These are phyloP conservation scores for Galerucella pusilla DNA, from an alignment of 2,888 invertebrate species.

Conservation along the genomic window DNA sequence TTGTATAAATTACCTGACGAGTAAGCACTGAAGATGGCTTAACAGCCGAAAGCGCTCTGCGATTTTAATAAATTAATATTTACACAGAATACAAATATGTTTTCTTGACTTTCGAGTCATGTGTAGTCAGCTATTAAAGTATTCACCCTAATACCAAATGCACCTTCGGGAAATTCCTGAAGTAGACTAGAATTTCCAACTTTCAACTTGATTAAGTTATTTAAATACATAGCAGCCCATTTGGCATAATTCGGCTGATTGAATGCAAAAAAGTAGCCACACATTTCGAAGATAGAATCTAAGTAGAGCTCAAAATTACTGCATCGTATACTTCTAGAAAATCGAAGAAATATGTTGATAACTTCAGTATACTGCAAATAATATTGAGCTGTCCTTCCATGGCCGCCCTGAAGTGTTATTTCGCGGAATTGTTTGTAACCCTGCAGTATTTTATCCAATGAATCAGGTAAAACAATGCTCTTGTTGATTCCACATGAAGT, in stretches of 20 bases:
- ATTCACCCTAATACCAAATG: constrained; percentile 15
- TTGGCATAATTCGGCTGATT: constrained; percentile 19
- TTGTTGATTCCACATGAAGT: constrained; percentile 30
- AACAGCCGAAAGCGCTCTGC: too few species aligned
- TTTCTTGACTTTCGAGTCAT: too few species aligned
- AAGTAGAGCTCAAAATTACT: constrained; percentile 26
- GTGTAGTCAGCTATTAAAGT: too few species aligned
- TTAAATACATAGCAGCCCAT: constrained; percentile 19
- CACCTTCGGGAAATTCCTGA: constrained; percentile 18
- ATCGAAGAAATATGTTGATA: constrained; percentile 17
- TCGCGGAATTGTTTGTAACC: constrained; percentile 21
- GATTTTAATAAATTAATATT: too few species aligned
- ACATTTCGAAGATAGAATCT: constrained; percentile 20
- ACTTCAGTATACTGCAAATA: constrained; percentile 17
- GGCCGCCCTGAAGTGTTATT: constrained; percentile 8
- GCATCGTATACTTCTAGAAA: constrained; percentile 20
- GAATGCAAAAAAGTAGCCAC: constrained; percentile 13
- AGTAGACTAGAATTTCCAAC: constrained; percentile 19
- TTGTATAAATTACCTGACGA: too few species aligned
- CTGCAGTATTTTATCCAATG: constrained; percentile 18
- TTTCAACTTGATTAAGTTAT: constrained; percentile 28
- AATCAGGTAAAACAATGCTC: constrained; percentile 24
- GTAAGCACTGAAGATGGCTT: too few species aligned
- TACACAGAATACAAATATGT: too few species aligned
- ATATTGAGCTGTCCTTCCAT: constrained; percentile 25